Conservation (phyloP, 1,140 invertebrate genomes). For the Habropoda laboriosa region DNA sequence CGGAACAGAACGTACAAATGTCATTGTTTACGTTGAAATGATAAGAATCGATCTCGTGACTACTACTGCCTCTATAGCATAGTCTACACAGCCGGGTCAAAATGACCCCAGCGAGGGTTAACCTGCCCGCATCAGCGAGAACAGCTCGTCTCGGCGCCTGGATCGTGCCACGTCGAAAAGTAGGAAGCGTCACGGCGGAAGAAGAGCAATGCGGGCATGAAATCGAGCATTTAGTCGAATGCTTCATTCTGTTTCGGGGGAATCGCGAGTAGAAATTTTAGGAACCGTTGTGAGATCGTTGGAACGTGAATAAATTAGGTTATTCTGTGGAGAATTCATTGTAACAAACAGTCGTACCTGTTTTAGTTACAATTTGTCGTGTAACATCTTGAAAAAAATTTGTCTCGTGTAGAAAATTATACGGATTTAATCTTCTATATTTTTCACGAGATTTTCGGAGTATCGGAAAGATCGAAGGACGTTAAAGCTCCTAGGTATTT, state of each 20-base stretch:
- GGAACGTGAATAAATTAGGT: neutral
- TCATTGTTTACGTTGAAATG: neutral
- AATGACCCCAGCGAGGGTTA: slow-evolving; percentile 1
- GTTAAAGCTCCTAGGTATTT: no score
- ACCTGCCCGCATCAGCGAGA: slow-evolving; percentile 55
- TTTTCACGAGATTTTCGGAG: no score
- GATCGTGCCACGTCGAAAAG: slow-evolving; percentile 29
- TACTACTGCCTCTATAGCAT: no score
- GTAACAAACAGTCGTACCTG: neutral
- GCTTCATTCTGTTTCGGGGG: neutral
- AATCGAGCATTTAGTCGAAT: neutral
- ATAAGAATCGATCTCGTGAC: neutral
- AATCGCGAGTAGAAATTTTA: neutral
- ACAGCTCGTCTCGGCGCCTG: neutral
- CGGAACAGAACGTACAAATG: no score
- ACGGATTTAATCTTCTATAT: no score
- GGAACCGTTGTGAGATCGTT: neutral
- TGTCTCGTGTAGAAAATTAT: no score
- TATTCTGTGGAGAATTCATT: neutral
- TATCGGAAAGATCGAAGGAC: no score
- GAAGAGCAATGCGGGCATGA: slow-evolving; percentile 53
- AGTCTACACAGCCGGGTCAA: neutral
- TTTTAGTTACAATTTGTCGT: neutral
- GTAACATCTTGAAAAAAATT: no score
- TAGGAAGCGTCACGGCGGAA: slow-evolving; percentile 54